Evolutionary conservation across 2,797 vertebrate genomes (phyloP), one percentile per base, ranked within the genome.

Genomic region (Telmatherina bonti): DNA sequence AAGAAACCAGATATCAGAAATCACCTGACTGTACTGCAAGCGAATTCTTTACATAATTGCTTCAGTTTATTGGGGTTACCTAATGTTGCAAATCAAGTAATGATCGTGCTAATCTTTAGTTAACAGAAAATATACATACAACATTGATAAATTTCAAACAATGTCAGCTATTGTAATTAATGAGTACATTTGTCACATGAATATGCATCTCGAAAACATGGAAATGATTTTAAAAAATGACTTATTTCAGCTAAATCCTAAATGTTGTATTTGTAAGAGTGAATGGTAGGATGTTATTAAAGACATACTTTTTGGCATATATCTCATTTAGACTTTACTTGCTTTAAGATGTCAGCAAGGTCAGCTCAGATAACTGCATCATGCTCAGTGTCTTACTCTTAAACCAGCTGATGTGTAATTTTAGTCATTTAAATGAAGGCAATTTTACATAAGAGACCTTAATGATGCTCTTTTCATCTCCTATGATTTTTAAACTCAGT

Each of bases 361-460:
- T 26, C 1, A 15, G 49, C 22, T 52, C n/a, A 22, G 22, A 47
- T n/a, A 26, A 10, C 5, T 26, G 15, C 2, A 41, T 18, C 15
- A 41, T 18, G 41, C n/a, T 18, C 38, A 18, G 41, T 45, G 36
- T 38, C 36, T 38, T 38, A 38, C 38, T 20, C 58, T 77, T 30
- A 57, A 68, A 53, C 24, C 64, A 58, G 35, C 29, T 72, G 38
- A 22, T 52, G 31, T 64, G 67, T 63, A 29, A 31, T 61, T 63
- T 15, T 69, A 30, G 26, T 72, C 45, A 62, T 43, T 15, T 27
- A 59, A 62, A 57, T 38, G 13, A 62, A 70, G 22, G 8, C 31
- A 76, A 56, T 0, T 62, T 82, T 74, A 78, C 26, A 41, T 72
- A 66, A 53, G 33, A 24, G 22, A 53, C 16, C 12, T 16, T 53